Percentiles rank a stretch among this genome's conserved stretches.
These are phyloP conservation scores for Acanthurus lineatus DNA, from an alignment of 2,797 vertebrate genomes.

Conservation along the genomic window DNA sequence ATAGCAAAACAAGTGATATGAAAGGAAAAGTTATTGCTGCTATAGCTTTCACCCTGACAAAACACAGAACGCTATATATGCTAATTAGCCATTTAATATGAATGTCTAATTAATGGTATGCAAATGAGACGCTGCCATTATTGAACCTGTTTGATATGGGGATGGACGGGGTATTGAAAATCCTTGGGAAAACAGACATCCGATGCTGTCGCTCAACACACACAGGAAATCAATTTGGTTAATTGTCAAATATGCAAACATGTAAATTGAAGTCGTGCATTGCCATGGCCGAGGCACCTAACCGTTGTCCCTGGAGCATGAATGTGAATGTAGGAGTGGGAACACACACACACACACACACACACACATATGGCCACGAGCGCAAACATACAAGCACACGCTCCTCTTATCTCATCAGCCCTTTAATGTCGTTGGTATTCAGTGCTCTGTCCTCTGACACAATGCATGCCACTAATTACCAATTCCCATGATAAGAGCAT, in stretches of 20 bases:
- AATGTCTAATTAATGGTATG: conserved; percentile 87
- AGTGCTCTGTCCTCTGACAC: conserved; percentile 80
- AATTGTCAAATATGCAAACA: conserved; percentile 89
- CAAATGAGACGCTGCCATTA: conserved; percentile 83
- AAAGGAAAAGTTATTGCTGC: conserved; percentile 80
- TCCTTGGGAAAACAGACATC: conserved; percentile 77
- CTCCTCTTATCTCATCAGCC: conserved; percentile 81
- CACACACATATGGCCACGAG: conserved; percentile 36
- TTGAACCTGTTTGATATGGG: conserved; percentile 80
- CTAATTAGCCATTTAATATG: conserved; percentile 83
- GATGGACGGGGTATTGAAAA: conserved; percentile 77
- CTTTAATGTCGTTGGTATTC: conserved; percentile 80
- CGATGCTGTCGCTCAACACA: conserved; percentile 51
- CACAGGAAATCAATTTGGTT: conserved; percentile 85
- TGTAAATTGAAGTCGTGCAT: conserved; percentile 75
- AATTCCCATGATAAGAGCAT: conserved; percentile 80
- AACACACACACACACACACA: conserved; percentile 31
- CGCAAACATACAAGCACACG: conserved; percentile 51
- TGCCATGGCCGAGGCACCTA: conserved; percentile 59
- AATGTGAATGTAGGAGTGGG: conserved; percentile 22
- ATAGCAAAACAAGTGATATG: conserved; percentile 76
- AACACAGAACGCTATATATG: conserved; percentile 81
- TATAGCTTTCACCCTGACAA: conserved; percentile 77
- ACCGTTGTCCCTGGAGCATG: conserved; percentile 69
- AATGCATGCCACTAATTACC: conserved; percentile 79